Evolutionary conservation across 2,797 vertebrate genomes (phyloP).

Genomic region (Acipenser ruthenus): DNA sequence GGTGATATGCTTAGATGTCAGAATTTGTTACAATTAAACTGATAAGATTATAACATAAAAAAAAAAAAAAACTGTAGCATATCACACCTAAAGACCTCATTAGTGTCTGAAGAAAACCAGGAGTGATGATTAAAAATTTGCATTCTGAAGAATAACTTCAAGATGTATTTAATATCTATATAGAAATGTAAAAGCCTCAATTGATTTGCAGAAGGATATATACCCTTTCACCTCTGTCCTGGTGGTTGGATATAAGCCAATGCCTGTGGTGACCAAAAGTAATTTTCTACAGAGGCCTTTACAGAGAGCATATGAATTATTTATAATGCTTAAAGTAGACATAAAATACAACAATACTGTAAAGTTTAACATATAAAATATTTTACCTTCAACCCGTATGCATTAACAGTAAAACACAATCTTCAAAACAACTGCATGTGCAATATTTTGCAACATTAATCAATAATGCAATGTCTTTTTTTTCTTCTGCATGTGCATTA

Average conservation of each 20-base stretch:
- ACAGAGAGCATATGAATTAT: conserved; percentile 45
- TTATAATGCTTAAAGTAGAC: conserved; percentile 40
- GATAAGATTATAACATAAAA: neutral
- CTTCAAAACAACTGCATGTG: neutral
- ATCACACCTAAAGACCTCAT: no score
- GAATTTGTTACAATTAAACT: no score
- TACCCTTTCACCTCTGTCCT: neutral
- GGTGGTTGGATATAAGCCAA: neutral
- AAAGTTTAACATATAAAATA: conserved; percentile 38
- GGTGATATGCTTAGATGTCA: no score
- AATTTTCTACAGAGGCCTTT: conserved; percentile 1
- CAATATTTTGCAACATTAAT: no score
- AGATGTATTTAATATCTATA: neutral
- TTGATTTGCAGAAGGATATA: neutral
- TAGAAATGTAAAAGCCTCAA: neutral
- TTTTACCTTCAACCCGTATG: conserved; percentile 22
- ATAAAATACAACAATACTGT: conserved; percentile 43
- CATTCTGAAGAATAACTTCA: neutral
- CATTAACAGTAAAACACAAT: conserved; percentile 37
- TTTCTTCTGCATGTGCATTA: no score
- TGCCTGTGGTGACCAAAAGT: neutral
- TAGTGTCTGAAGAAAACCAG: no score
- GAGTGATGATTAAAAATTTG: no score
- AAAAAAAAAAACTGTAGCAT: no score
- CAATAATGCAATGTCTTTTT: no score